A percentile compares a stretch with the other conserved stretches of the same genome.
phyloP scores from a whole-genome alignment of 2,888 invertebrate species.

The Meloe dianella region DNA sequence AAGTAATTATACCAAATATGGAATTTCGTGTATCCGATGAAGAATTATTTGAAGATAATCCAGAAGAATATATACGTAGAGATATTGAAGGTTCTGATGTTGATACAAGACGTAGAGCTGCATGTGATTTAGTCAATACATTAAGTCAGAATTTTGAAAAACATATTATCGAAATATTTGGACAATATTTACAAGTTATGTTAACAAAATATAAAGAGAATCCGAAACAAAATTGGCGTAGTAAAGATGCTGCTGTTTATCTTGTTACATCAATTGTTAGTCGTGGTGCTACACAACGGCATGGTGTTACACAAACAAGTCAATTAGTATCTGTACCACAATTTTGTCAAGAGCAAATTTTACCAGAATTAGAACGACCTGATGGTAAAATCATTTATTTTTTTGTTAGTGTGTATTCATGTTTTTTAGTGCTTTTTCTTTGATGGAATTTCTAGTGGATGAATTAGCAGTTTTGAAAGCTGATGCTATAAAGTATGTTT shows the following conservation, averaged over 20 bases:
- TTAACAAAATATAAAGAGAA: slow-evolving; percentile 77
- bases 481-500: slow-evolving; percentile 94
- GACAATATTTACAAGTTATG: slow-evolving; percentile 84
- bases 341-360: slow-evolving; percentile 86
- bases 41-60: slow-evolving; percentile 97
- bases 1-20: slow-evolving; percentile 98
- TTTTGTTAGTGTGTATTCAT: too few species aligned
- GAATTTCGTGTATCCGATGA: slow-evolving; percentile 94
- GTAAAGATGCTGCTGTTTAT: slow-evolving; percentile 95
- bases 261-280: slow-evolving; percentile 94
- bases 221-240: slow-evolving; percentile 83
- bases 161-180: slow-evolving; percentile 86
- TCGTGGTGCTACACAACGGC: slow-evolving; percentile 85
- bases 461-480: slow-evolving; percentile 92
- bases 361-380: slow-evolving; percentile 80
- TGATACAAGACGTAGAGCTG: slow-evolving; percentile 93
- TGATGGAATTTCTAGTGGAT: slow-evolving; percentile 70
- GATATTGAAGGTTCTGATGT: slow-evolving; percentile 99
- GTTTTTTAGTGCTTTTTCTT: too few species aligned
- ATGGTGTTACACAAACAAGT: slow-evolving; percentile 91
- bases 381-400: too few species aligned
- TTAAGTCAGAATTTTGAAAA: slow-evolving; percentile 87
- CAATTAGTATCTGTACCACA: slow-evolving; percentile 87
- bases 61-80: slow-evolving; percentile 94
- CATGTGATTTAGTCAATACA: slow-evolving; percentile 95